These are phyloP conservation scores for Takifugu flavidus DNA, from an alignment of 2,113 vertebrate genomes.

Conservation along the genomic window DNA sequence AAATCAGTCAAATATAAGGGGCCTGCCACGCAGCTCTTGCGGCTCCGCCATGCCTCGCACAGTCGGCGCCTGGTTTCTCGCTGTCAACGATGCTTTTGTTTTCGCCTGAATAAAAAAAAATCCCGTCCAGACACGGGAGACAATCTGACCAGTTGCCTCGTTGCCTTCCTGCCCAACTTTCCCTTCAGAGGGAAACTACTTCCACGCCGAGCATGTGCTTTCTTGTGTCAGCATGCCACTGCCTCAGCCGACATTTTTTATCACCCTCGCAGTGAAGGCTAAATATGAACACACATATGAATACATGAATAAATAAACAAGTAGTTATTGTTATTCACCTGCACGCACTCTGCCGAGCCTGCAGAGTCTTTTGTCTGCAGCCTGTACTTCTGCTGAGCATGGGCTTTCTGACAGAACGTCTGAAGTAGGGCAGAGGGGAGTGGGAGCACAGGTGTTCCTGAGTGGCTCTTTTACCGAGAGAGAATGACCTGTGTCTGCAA, in stretches of 20 bases:
- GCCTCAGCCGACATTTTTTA: slow-evolving; percentile 58
- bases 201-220: slow-evolving; percentile 42
- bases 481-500: slow-evolving; percentile 69
- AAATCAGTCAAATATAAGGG: slow-evolving; percentile 47
- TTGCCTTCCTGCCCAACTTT: slow-evolving; percentile 42
- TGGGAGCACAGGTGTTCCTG: slow-evolving; percentile 69
- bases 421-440: slow-evolving; percentile 67
- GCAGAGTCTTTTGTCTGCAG: slow-evolving; percentile 67
- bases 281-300: slow-evolving; percentile 74
- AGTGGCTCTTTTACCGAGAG: slow-evolving; percentile 55
- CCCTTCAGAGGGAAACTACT: slow-evolving; percentile 27
- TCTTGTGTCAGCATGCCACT: slow-evolving; percentile 43
- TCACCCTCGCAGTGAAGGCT: slow-evolving; percentile 71
- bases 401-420: slow-evolving; percentile 69
- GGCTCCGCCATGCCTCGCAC: slow-evolving; percentile 22
- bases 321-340: slow-evolving; percentile 71
- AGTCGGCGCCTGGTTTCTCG: slow-evolving; percentile 22
- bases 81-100: slow-evolving; percentile 41
- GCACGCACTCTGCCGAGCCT: slow-evolving; percentile 59
- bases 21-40: slow-evolving; percentile 25
- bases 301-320: slow-evolving; percentile 76
- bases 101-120: slow-evolving; percentile 14
- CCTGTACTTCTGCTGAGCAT: slow-evolving; percentile 69
- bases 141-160: slow-evolving; percentile 49
- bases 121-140: slow-evolving; percentile 36